Conservation (phyloP, 2,888 invertebrate species). For the Entomobrya proxima region DNA sequence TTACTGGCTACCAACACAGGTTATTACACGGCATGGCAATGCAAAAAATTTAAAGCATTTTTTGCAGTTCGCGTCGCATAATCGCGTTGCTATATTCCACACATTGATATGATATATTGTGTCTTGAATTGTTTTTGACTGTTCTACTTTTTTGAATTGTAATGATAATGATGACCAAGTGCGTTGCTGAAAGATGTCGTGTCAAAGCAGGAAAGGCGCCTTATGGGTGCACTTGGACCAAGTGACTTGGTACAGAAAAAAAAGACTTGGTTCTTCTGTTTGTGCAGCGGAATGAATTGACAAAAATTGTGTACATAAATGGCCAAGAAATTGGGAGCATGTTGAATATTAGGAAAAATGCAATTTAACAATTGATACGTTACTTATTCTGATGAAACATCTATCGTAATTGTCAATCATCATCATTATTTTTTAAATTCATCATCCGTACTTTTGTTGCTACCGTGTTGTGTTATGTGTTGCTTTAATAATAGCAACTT, state of each 20-base stretch:
- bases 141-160: conserved; percentile 10
- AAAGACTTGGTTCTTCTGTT: not conserved
- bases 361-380: conserved; percentile 22
- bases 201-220: not conserved
- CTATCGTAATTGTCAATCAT: conserved; percentile 24
- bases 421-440: not conserved
- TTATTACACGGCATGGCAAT: not conserved
- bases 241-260: not conserved
- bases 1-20: not conserved
- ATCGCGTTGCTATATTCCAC: too few relatives aligned
- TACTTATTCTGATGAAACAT: conserved; percentile 33
- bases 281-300: not conserved
- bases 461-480: too few relatives aligned
- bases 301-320: conserved; percentile 16
- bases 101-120: too few relatives aligned
- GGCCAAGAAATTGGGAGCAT: conserved; percentile 10
- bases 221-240: not conserved
- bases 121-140: not conserved
- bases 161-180: not conserved
- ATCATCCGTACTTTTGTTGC: too few relatives aligned
- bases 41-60: too few relatives aligned
- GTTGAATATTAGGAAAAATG: not conserved
- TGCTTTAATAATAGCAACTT: not conserved
- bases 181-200: not conserved
- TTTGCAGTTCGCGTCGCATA: too few relatives aligned